phyloP scores from a whole-genome alignment of 2,888 invertebrate species.

The Noctua fimbriata region DNA sequence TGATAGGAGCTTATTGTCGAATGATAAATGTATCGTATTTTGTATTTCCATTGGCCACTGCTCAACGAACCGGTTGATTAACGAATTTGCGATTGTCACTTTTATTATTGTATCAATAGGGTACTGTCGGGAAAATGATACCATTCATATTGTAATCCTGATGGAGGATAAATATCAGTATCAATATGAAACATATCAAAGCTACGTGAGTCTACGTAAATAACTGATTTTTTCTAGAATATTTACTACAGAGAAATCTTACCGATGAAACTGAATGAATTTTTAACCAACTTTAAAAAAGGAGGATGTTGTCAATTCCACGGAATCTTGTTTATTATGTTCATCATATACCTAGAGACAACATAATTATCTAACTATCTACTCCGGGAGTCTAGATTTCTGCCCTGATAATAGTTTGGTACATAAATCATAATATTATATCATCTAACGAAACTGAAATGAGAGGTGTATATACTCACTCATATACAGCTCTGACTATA shows the following conservation, averaged over 20 bases:
- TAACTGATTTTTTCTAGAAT: neutral
- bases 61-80: slow-evolving; percentile 44
- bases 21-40: slow-evolving; percentile 51
- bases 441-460: neutral
- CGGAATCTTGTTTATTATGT: neutral
- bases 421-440: neutral
- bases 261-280: neutral
- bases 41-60: slow-evolving; percentile 20
- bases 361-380: neutral
- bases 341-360: neutral
- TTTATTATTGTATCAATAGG: slow-evolving; percentile 37
- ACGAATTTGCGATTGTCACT: slow-evolving; percentile 45
- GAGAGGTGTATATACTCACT: too few species aligned
- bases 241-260: neutral
- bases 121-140: slow-evolving; percentile 26
- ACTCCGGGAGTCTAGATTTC: neutral
- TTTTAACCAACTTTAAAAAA: neutral
- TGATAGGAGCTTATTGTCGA: slow-evolving; percentile 59
- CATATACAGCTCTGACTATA: neutral
- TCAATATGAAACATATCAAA: neutral
- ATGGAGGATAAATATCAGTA: slow-evolving; percentile 5
- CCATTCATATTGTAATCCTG: slow-evolving; percentile 14
- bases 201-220: too few species aligned
- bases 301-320: neutral
- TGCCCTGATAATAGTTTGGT: neutral